phyloP scores from a whole-genome alignment of 2,888 invertebrate species.

The Lucinisca nassula region DNA sequence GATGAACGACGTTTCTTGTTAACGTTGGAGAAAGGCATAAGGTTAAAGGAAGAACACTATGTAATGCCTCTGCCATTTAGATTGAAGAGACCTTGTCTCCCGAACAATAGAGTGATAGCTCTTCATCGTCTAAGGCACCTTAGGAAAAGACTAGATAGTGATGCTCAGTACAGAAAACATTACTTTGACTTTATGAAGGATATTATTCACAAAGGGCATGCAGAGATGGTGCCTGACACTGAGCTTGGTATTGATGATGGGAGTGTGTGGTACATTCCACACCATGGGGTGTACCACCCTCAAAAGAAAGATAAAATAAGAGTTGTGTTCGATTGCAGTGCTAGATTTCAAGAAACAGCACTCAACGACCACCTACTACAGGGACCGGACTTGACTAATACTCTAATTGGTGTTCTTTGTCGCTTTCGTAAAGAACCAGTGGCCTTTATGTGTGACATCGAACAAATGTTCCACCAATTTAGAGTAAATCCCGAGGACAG shows the following conservation, averaged over 20 bases:
- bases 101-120: slow-evolving; percentile 12
- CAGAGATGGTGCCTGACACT: neutral
- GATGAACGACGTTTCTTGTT: slow-evolving; percentile 12
- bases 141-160: neutral
- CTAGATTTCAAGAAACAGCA: slow-evolving; percentile 16
- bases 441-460: slow-evolving; percentile 60
- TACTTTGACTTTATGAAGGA: slow-evolving; percentile 1
- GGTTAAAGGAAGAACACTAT: slow-evolving; percentile 1
- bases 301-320: slow-evolving; percentile 29
- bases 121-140: neutral
- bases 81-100: neutral
- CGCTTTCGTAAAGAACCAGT: slow-evolving; percentile 52
- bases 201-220: slow-evolving; percentile 19
- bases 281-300: slow-evolving; percentile 45
- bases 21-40: neutral
- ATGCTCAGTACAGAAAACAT: slow-evolving; percentile 29
- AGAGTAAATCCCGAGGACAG: slow-evolving; percentile 24
- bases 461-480: slow-evolving; percentile 64
- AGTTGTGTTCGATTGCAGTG: slow-evolving; percentile 67
- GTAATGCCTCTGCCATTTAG: slow-evolving; percentile 34
- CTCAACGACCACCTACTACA: slow-evolving; percentile 56
- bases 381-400: slow-evolving; percentile 65
- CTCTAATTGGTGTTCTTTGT: slow-evolving; percentile 57
- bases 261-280: slow-evolving; percentile 25
- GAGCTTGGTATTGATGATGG: neutral